Evolutionary conservation across 2,888 invertebrate species (phyloP), one percentile per base, ranked within the genome.

Genomic region (Rhorus exstirpatorius): DNA sequence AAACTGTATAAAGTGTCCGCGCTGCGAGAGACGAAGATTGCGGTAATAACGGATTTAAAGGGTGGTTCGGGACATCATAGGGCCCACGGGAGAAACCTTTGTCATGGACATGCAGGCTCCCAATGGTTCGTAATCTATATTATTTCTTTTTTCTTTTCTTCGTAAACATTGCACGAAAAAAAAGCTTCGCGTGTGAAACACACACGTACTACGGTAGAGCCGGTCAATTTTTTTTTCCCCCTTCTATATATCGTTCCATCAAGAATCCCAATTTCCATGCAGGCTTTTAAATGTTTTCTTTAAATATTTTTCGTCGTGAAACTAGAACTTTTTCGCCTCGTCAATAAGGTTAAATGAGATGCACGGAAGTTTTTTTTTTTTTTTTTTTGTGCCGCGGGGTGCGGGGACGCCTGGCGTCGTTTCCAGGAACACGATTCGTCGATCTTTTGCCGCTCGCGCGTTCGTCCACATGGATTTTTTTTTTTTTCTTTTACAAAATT

Each of bases 101-200:
- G 91, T 91, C 91, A 93, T 92, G 93, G 93, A 93, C 87, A 93
- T 93, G 93, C 92, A 93, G 89, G 92, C 93, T 87, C 91, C 93
- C 86, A 93, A 93, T 91, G 93, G 93, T 93, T 90, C 88, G 90
- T 90, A 85, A 78, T 67, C 79, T 74, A 70, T 83, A 67, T 82
- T 75, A 31, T 53, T 63, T 63, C 21, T 79, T 75, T 61, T 68
- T 71, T 67, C 71, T 65, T 55, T 58, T 61, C 49, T 46, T 68
- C 60, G 60, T 55, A 67, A 76, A 63, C 79, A 65, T 63, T 68
- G 38, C 61, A 7, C 10, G 8, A 55, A 76, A 14, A 58, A 38
- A 41, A 35, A 21, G 49, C 14, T 41, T n/a, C 4, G 10, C 38
- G n/a, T 24, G 12, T n/a, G n/a, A 68, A 21, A n/a, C 21, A 12